Percentiles rank a stretch among this genome's conserved stretches.
phyloP scores from a whole-genome alignment of 2,888 invertebrate genomes.

The Leptura quadrifasciata region DNA sequence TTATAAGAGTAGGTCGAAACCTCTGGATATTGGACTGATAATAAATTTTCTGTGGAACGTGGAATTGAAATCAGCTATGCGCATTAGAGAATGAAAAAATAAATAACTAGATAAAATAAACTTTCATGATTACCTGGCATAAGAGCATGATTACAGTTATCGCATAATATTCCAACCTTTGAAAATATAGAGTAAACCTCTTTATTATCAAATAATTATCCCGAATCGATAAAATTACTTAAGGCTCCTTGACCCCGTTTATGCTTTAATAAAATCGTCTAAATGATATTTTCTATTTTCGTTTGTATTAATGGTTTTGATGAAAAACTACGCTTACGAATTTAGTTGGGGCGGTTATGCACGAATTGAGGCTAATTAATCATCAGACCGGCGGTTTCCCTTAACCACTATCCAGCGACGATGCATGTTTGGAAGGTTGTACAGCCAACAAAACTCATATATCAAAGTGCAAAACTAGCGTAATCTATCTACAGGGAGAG shows the following conservation, averaged over 20 bases:
- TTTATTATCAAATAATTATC: slow-evolving; percentile 29
- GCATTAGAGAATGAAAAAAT: not conserved
- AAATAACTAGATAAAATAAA: slow-evolving; percentile 15
- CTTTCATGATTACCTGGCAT: slow-evolving; percentile 1
- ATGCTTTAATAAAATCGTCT: slow-evolving; percentile 18
- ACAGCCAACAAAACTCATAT: slow-evolving; percentile 26
- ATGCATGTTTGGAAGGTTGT: slow-evolving; percentile 15
- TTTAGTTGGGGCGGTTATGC: slow-evolving; percentile 17
- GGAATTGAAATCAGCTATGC: no score
- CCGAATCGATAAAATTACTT: slow-evolving; percentile 12
- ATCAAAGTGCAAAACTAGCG: slow-evolving; percentile 34
- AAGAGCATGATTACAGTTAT: slow-evolving; percentile 16
- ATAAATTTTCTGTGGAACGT: no score
- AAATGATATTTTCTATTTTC: slow-evolving; percentile 22
- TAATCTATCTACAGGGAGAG: slow-evolving; percentile 22
- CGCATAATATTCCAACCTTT: not conserved
- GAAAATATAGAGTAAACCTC: slow-evolving; percentile 18
- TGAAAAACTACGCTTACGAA: slow-evolving; percentile 23
- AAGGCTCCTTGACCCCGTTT: slow-evolving; percentile 22
- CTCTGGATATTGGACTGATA: no score
- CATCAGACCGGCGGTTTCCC: slow-evolving; percentile 5
- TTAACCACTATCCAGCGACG: not conserved
- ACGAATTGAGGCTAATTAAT: slow-evolving; percentile 19
- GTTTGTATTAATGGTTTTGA: slow-evolving; percentile 16
- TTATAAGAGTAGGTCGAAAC: no score